Evolutionary conservation across 1,140 invertebrate genomes (phyloP).

Genomic region (Sycobia sp.): DNA sequence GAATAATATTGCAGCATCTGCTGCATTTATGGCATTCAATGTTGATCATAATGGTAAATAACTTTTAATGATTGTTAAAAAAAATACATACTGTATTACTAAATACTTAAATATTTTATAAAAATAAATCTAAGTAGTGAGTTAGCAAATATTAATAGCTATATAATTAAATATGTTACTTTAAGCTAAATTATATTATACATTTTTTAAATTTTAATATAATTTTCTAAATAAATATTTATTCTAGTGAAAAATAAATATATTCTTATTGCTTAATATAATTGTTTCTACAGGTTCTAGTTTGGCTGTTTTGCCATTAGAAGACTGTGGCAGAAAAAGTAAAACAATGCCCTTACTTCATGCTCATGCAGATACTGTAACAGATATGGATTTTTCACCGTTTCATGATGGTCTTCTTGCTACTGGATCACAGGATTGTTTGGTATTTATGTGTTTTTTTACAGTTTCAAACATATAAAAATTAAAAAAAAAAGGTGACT

Average conservation of each 20-base stretch:
- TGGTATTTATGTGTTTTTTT: conserved; percentile 59
- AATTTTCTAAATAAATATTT: too few species aligned
- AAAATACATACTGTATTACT: too few species aligned
- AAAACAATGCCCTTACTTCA: conserved; percentile 83
- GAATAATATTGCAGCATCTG: conserved; percentile 91
- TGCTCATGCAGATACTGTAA: conserved; percentile 86
- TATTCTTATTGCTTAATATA: background rate
- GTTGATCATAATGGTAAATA: conserved; percentile 75
- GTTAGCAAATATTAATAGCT: too few species aligned
- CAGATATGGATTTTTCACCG: conserved; percentile 93
- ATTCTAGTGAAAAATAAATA: too few species aligned
- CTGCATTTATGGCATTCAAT: conserved; percentile 92
- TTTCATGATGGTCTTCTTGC: conserved; percentile 91
- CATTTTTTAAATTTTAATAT: too few species aligned
- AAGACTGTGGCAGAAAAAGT: conserved; percentile 84
- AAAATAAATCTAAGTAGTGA: too few species aligned
- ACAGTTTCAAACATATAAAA: too few species aligned
- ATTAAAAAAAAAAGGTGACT: background rate
- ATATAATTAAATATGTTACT: too few species aligned
- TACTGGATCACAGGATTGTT: conserved; percentile 89
- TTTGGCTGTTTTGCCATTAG: conserved; percentile 82
- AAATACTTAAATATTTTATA: too few species aligned
- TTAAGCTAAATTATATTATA: too few species aligned
- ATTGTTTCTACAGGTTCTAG: conserved; percentile 72
- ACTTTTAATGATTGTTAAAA: background rate